These are phyloP conservation scores for Papilio demoleus DNA, from an alignment of 2,888 invertebrate species.

Conservation along the genomic window DNA sequence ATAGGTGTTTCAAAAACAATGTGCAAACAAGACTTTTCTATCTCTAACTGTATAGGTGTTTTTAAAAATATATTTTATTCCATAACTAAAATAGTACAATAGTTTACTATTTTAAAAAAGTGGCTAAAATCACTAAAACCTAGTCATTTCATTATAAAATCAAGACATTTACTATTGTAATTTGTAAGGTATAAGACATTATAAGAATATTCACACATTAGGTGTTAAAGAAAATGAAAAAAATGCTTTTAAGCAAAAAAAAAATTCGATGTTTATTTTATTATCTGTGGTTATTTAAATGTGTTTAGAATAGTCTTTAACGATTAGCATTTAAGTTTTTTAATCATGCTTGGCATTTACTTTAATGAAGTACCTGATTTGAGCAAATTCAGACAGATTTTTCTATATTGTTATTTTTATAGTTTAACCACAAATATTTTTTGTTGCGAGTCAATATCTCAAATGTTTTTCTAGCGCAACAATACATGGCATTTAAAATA, in stretches of 20 bases:
- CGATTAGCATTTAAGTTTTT: too few species aligned
- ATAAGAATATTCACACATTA: background rate
- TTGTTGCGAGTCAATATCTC: background rate
- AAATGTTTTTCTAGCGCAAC: background rate
- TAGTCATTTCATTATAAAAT: background rate
- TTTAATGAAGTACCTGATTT: background rate
- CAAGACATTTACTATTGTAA: background rate
- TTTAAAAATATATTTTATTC: too few species aligned
- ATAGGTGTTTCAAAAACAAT: background rate
- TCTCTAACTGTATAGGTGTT: background rate
- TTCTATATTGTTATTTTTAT: background rate
- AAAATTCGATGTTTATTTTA: too few species aligned
- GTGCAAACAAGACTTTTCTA: too few species aligned
- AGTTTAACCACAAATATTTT: background rate
- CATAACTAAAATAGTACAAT: too few species aligned
- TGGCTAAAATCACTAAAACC: background rate
- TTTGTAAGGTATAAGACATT: background rate
- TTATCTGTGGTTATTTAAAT: too few species aligned
- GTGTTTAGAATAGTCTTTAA: background rate
- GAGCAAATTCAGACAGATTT: background rate
- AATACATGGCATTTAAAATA: too few species aligned
- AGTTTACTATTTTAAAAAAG: background rate
- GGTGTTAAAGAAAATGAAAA: background rate
- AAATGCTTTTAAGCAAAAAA: background rate
- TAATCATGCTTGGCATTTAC: background rate